Conservation (phyloP, 2,113 vertebrate genomes). For the Albula glossodonta region DNA sequence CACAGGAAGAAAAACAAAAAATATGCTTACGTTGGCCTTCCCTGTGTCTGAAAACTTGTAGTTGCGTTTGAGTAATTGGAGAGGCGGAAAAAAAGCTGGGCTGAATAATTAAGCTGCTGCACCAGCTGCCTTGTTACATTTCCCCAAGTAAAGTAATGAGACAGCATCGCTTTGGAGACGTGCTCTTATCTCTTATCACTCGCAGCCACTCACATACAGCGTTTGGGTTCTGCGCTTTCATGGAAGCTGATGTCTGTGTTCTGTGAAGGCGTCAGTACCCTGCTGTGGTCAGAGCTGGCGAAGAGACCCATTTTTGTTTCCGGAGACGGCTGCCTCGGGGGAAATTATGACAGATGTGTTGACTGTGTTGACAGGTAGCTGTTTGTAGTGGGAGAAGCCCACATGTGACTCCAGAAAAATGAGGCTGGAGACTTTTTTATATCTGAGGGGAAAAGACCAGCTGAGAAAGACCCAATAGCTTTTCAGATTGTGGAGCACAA, state of each 20-base stretch:
- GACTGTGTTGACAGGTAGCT: no score
- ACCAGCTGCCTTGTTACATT: not conserved
- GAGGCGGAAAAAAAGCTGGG: not conserved
- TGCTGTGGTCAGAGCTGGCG: not conserved
- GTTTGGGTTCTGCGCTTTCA: not conserved
- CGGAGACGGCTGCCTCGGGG: not conserved
- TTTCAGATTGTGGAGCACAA: not conserved
- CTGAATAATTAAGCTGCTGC: not conserved
- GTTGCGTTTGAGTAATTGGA: conserved; percentile 5
- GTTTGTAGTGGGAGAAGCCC: no score
- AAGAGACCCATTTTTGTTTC: not conserved
- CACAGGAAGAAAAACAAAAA: not conserved
- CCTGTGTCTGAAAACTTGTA: not conserved
- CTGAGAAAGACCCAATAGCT: not conserved
- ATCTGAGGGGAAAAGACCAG: not conserved
- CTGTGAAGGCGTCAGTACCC: not conserved
- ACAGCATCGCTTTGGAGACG: not conserved
- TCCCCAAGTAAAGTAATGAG: not conserved
- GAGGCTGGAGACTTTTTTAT: not conserved
- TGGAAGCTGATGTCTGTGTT: not conserved
- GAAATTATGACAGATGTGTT: not conserved
- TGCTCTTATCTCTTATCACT: not conserved
- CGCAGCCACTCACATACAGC: not conserved
- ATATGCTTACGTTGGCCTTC: not conserved
- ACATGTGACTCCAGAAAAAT: not conserved